Evolutionary conservation across 2,113 vertebrate species (phyloP).

Genomic region (Lathamus discolor): DNA sequence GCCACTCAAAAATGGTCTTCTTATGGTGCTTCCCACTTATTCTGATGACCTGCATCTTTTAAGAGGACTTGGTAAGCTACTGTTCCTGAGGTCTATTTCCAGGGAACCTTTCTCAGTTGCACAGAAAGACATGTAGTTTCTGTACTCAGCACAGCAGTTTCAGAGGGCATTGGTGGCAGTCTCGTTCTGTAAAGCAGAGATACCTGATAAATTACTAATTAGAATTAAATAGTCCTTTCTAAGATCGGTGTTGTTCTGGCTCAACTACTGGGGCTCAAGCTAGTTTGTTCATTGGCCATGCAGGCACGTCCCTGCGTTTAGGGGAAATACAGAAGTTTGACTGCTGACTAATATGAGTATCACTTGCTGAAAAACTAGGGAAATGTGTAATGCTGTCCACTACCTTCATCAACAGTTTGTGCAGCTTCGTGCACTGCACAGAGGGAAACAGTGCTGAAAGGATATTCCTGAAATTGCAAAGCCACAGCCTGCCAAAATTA

Average conservation of each 20-base stretch:
- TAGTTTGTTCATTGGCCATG: not conserved
- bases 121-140: not conserved
- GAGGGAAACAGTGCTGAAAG: not conserved
- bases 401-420: not conserved
- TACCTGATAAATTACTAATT: not conserved
- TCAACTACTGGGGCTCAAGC: not conserved
- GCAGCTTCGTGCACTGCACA: fast-evolving
- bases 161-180: not conserved
- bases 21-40: not conserved
- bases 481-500: not conserved
- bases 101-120: not conserved
- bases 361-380: not conserved
- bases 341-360: not conserved
- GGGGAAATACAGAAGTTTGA: not conserved
- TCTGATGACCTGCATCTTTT: fast-evolving
- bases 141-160: not conserved
- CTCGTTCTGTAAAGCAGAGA: not conserved
- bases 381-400: not conserved
- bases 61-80: not conserved
- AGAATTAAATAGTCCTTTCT: not conserved
- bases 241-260: not conserved
- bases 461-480: not conserved
- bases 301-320: not conserved
- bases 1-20: not conserved
- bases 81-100: not conserved